Conservation (phyloP, 2,888 invertebrate species). For the Gerris lacustris region DNA sequence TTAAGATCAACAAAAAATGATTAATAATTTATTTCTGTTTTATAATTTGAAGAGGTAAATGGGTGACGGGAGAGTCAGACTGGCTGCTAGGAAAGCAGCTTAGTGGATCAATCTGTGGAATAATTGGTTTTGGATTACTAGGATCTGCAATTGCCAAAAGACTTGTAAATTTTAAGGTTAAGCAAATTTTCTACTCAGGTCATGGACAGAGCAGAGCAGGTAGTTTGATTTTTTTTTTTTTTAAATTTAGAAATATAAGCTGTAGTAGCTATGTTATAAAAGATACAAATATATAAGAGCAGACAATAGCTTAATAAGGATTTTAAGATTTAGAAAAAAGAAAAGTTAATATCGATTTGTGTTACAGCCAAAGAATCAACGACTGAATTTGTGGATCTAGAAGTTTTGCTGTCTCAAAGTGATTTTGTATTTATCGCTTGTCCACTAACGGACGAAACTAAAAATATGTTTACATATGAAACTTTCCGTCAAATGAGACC, state of each 20-base stretch:
- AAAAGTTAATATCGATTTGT: background rate
- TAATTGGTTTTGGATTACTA: background rate
- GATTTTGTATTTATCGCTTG: background rate
- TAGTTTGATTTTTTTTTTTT: too few species aligned
- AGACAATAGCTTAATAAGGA: too few species aligned
- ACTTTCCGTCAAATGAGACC: background rate
- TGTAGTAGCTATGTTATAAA: too few species aligned
- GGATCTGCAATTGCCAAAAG: background rate
- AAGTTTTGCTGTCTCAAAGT: background rate
- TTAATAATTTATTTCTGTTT: too few species aligned
- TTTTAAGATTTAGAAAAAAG: too few species aligned
- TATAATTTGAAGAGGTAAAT: too few species aligned
- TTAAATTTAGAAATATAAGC: too few species aligned
- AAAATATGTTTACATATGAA: background rate
- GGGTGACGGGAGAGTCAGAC: background rate
- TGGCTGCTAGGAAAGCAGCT: background rate
- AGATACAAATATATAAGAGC: too few species aligned
- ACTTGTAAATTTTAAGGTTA: background rate
- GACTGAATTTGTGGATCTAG: background rate
- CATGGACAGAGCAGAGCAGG: too few species aligned
- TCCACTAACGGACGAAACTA: background rate
- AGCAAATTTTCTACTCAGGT: background rate
- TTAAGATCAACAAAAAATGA: too few species aligned
- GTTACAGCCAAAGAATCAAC: background rate
- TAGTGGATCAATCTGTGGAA: background rate